These are phyloP conservation scores for Tetraneura akinire DNA, from an alignment of 1,140 invertebrate species.

Conservation along the genomic window DNA sequence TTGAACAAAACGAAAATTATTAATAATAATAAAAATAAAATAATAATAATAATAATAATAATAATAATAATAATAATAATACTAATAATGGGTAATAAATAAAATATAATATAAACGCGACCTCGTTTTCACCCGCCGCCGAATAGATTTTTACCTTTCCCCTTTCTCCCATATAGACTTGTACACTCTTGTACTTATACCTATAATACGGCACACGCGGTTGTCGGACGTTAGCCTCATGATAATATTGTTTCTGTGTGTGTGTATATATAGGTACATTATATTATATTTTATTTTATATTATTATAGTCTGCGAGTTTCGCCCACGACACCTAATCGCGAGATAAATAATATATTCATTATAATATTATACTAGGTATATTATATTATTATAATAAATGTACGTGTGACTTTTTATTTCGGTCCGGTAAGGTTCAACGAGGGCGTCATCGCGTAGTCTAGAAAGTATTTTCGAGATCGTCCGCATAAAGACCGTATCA, in stretches of 20 bases:
- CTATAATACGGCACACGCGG: neutral
- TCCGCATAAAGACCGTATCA: constrained; percentile 8
- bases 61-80: constrained; percentile 3
- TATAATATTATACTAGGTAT: too few species aligned
- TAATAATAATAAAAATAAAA: constrained; percentile 11
- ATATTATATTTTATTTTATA: too few species aligned
- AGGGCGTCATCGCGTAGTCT: neutral
- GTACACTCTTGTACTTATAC: too few species aligned
- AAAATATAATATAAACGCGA: neutral
- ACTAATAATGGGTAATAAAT: neutral
- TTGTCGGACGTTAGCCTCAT: too few species aligned
- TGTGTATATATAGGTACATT: neutral
- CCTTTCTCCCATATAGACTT: constrained; percentile 13
- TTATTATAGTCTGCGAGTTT: neutral
- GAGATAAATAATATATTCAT: constrained; percentile 23
- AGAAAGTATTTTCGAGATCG: constrained; percentile 34
- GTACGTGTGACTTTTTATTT: constrained; percentile 3
- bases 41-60: neutral
- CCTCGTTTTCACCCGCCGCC: constrained; percentile 39
- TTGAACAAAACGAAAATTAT: neutral
- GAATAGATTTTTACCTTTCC: neutral
- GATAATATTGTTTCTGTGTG: neutral
- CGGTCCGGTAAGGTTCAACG: constrained; percentile 12
- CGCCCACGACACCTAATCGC: constrained; percentile 25
- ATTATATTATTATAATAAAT: too few species aligned